Conservation (phyloP, 2,113 vertebrate genomes). For the Cinclus cinclus region DNA sequence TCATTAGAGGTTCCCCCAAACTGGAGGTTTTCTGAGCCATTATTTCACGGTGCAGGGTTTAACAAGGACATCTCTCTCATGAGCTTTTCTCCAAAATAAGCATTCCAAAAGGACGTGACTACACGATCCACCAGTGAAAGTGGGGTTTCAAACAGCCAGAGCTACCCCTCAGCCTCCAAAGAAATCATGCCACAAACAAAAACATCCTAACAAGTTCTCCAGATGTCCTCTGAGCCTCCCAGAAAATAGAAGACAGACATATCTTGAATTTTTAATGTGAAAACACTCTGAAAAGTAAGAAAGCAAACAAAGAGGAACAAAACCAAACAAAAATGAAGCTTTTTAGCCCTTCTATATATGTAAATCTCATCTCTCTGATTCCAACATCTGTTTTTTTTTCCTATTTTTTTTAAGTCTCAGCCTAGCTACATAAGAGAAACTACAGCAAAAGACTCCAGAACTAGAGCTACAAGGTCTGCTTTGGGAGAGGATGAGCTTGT, state of each 20-base stretch:
- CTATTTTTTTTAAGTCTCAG: neutral
- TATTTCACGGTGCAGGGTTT: neutral
- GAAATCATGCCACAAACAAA: neutral
- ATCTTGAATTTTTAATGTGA: constrained; percentile 63
- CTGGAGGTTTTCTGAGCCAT: neutral
- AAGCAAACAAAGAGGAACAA: constrained; percentile 55
- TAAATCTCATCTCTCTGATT: constrained; percentile 41
- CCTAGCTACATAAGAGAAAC: neutral
- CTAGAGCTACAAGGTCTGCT: neutral
- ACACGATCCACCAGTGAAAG: neutral
- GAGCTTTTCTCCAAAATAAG: neutral
- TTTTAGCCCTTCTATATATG: constrained; percentile 35
- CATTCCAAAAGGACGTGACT: neutral
- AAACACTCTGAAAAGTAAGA: constrained; percentile 32
- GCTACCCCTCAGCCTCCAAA: neutral
- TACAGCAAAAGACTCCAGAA: neutral
- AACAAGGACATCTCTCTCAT: neutral
- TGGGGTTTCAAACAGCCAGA: neutral
- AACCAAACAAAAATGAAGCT: constrained; percentile 46
- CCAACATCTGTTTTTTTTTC: constrained; percentile 16
- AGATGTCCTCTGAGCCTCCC: constrained; percentile 62
- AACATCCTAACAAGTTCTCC: constrained; percentile 58
- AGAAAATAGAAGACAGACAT: constrained; percentile 34
- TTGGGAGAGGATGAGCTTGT: neutral
- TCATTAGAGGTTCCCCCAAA: constrained; percentile 27